These are phyloP conservation scores for Sicus ferrugineus DNA, from an alignment of 2,888 invertebrate species.

Conservation along the genomic window DNA sequence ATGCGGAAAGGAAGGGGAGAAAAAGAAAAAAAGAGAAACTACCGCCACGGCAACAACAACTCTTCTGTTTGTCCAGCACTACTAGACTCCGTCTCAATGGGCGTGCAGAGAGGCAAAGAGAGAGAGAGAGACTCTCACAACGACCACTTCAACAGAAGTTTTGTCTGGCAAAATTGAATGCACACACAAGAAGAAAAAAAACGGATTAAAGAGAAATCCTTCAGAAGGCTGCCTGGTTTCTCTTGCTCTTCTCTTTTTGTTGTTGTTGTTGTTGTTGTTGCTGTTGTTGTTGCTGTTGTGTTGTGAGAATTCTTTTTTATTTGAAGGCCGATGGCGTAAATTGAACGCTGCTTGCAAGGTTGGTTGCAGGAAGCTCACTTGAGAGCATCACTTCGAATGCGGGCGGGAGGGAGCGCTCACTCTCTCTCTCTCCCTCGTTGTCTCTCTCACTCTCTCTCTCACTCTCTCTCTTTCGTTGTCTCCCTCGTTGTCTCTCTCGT, in stretches of 20 bases:
- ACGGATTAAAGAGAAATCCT: not conserved
- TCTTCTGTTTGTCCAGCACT: too few relatives aligned
- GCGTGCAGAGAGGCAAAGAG: not conserved
- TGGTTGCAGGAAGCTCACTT: conserved; percentile 4
- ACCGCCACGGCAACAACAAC: not conserved
- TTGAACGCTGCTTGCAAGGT: conserved; percentile 10
- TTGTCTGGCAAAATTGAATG: conserved; percentile 1
- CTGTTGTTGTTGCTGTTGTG: not conserved
- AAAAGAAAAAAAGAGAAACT: not conserved
- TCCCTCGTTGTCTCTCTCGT: not conserved
- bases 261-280: not conserved
- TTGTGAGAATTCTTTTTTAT: too few relatives aligned
- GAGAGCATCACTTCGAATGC: not conserved
- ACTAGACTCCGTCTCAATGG: too few relatives aligned
- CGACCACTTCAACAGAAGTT: not conserved
- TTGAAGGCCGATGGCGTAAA: conserved; percentile 7
- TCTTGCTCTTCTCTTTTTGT: too few relatives aligned
- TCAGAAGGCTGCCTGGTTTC: not conserved
- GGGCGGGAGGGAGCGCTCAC: not conserved
- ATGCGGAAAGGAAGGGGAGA: not conserved
- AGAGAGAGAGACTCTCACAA: not conserved
- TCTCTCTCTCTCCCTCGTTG: not conserved
- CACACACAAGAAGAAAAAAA: not conserved
- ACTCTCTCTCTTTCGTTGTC: not conserved
- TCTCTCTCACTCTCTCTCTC: not conserved